Evolutionary conservation across 2,113 vertebrate genomes (phyloP), one percentile per base, ranked within the genome.

Genomic region (Elephantulus edwardii): DNA sequence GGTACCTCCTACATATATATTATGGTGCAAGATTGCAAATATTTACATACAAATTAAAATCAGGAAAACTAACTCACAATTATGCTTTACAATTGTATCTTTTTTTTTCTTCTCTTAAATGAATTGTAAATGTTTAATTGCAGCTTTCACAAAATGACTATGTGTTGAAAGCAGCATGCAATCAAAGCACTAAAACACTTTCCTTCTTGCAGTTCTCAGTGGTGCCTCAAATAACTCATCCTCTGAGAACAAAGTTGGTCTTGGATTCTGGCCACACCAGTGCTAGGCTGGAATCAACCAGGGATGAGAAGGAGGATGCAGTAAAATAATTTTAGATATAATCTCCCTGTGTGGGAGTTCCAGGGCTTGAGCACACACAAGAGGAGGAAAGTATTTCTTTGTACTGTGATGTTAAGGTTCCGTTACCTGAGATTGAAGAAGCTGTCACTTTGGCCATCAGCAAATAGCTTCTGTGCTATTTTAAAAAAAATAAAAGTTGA

Each of bases 51-150:
- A 76, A 91, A 76, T 48, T 76, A 91, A 91, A 38, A 22, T 1
- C 19, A 83, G 33, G 3, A 83, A 92, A 96, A 13, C 50, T 46
- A 81, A 62, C 64, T 80, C 74, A 58, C 46, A 91, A 76, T 92
- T 93, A 80, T 50, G 50, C 71, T 90, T 95, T 91, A 85, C 94
- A 92, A 76, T 62, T 20, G 33, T 72, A 64, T 84, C 81, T 93
- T 64, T 89, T n/a, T n/a, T 90, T 95, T 83, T 89, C 71, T 91
- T 68, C 40, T 91, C 75, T 96, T 88, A 91, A 95, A 79, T 82
- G 83, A 95, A 95, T 92, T 92, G 72, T 95, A 94, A 96, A 94
- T 93, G 89, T 95, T 95, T 96, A 96, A 95, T 95, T 96, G 94
- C 40, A 95, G 64, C 42, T 92, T 93, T 44, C 62, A 92, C 35